Conservation (phyloP, 2,888 invertebrate species). For the Sarcophaga variegata region DNA sequence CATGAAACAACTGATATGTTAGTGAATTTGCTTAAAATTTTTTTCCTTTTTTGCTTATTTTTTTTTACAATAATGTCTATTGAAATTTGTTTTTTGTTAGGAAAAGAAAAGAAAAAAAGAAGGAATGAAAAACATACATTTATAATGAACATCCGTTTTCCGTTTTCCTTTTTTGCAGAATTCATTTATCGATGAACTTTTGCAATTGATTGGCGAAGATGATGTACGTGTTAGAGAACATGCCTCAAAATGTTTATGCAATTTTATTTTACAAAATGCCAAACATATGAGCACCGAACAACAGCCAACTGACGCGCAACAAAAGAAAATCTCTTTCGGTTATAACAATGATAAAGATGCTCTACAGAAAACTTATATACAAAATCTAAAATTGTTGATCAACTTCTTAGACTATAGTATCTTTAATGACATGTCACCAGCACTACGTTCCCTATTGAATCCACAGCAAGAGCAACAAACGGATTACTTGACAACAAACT, state of each 20-base stretch:
- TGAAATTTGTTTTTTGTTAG: constrained; percentile 22
- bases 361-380: constrained; percentile 76
- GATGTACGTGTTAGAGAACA: constrained; percentile 81
- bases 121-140: constrained; percentile 20
- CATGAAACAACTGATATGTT: constrained; percentile 39
- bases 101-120: background rate
- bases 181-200: constrained; percentile 80
- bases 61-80: constrained; percentile 25
- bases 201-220: constrained; percentile 81
- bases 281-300: constrained; percentile 71
- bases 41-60: constrained; percentile 30
- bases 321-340: constrained; percentile 58
- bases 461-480: constrained; percentile 55
- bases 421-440: constrained; percentile 80
- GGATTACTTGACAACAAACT: constrained; percentile 58
- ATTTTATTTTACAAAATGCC: constrained; percentile 80
- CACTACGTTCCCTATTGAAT: constrained; percentile 80
- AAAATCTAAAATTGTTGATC: constrained; percentile 81
- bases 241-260: constrained; percentile 79
- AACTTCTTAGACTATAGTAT: constrained; percentile 81
- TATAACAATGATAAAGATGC: constrained; percentile 57
- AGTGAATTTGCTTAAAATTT: constrained; percentile 46
- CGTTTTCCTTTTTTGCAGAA: constrained; percentile 73
- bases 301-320: constrained; percentile 66
- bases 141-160: constrained; percentile 62